These are phyloP conservation scores for Lithophane leautieri DNA, from an alignment of 2,888 invertebrate genomes.

Conservation along the genomic window DNA sequence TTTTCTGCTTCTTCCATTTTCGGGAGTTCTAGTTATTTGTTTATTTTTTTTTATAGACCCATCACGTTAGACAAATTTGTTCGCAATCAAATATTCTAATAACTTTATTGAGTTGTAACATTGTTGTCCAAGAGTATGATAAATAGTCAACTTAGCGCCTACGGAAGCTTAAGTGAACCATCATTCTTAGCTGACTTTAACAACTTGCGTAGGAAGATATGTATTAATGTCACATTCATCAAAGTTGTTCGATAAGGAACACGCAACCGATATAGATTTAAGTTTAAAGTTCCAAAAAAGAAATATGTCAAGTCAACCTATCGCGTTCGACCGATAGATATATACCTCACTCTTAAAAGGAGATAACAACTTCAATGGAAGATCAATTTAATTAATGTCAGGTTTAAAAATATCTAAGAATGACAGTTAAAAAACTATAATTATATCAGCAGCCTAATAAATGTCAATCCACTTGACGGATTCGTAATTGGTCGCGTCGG, in stretches of 20 bases:
- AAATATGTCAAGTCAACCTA: not conserved
- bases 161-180: slow-evolving; percentile 52
- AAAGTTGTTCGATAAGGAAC: slow-evolving; percentile 30
- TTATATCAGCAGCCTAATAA: slow-evolving; percentile 55
- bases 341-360: slow-evolving; percentile 10
- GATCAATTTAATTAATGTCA: slow-evolving; percentile 41
- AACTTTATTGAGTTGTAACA: slow-evolving; percentile 26
- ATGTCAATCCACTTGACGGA: slow-evolving; percentile 65
- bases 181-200: slow-evolving; percentile 45
- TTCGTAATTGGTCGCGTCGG: slow-evolving; percentile 61
- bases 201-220: slow-evolving; percentile 48
- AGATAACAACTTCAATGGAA: slow-evolving; percentile 12
- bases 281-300: not conserved
- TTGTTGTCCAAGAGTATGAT: slow-evolving; percentile 32
- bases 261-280: not conserved
- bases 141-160: slow-evolving; percentile 37
- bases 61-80: slow-evolving; percentile 4
- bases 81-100: slow-evolving; percentile 25
- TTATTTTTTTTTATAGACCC: not conserved
- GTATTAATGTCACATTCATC: slow-evolving; percentile 43
- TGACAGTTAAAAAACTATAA: slow-evolving; percentile 57
- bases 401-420: slow-evolving; percentile 33
- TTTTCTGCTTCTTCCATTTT: not conserved
- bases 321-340: not conserved
- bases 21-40: not conserved